Percentiles rank a stretch among this genome's conserved stretches.
These are phyloP conservation scores for Agrochola lychnidis DNA, from an alignment of 2,888 invertebrate species.

Conservation along the genomic window DNA sequence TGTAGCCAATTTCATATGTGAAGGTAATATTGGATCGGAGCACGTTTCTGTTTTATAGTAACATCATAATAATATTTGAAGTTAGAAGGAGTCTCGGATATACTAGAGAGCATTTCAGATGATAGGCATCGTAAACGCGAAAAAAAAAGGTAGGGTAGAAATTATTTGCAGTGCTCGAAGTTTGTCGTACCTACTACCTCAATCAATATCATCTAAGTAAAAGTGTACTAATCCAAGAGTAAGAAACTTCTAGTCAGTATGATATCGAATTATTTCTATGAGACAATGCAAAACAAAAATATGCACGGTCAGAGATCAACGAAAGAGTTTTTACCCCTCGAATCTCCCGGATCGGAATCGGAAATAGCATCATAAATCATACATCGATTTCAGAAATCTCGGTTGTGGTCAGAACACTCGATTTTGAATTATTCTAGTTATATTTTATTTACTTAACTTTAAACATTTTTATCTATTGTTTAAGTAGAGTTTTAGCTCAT, in stretches of 20 bases:
- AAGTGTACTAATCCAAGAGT: background rate
- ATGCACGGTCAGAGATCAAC: background rate
- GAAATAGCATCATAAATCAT: background rate
- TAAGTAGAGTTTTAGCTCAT: background rate
- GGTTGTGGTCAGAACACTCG: background rate
- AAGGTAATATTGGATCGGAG: conserved; percentile 31
- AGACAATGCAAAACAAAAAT: background rate
- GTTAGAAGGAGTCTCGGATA: conserved; percentile 23
- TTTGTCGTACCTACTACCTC: conserved; percentile 5
- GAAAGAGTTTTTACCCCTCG: background rate
- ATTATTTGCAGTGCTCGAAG: conserved; percentile 8
- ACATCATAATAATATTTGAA: conserved; percentile 23
- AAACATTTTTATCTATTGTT: background rate
- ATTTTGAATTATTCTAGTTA: background rate
- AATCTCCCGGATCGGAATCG: background rate
- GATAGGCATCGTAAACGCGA: background rate
- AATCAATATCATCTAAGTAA: background rate
- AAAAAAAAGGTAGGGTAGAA: background rate
- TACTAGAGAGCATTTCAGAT: conserved; percentile 15
- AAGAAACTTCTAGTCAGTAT: background rate
- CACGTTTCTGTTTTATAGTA: conserved; percentile 54
- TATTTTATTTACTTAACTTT: background rate
- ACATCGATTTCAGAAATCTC: background rate
- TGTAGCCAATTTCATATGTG: conserved; percentile 17
- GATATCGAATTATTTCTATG: background rate